Percentiles rank a stretch among this genome's conserved stretches.
Conservation (phyloP, 2,888 invertebrate species). For the Diploptera punctata region DNA sequence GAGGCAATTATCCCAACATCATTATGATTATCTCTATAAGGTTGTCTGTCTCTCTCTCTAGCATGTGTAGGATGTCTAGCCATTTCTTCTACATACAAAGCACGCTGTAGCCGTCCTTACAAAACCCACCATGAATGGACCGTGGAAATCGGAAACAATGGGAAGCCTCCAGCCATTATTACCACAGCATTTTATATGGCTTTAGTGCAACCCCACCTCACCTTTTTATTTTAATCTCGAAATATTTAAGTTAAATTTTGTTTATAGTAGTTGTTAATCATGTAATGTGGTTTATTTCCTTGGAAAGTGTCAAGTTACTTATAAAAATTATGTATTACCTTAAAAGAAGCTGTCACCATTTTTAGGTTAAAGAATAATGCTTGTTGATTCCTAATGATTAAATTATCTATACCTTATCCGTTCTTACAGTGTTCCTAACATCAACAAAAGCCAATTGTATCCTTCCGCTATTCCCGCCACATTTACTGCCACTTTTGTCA, state of each 20-base stretch:
- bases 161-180: constrained; percentile 16
- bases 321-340: no score
- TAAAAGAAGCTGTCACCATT: no score
- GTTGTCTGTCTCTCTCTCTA: background rate
- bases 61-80: constrained; percentile 6
- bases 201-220: constrained; percentile 23
- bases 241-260: constrained; percentile 20
- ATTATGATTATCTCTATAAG: constrained; percentile 35
- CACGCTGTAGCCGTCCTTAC: background rate
- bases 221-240: constrained; percentile 10
- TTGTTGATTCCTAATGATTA: no score
- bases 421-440: no score
- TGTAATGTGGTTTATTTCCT: background rate
- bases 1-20: constrained; percentile 37
- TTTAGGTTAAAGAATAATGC: no score
- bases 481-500: no score
- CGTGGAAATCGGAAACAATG: constrained; percentile 31
- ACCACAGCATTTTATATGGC: constrained; percentile 6
- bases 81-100: no score
- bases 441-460: no score
- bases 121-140: constrained; percentile 19
- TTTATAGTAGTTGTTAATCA: constrained; percentile 15
- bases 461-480: no score
- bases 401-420: no score
- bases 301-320: background rate